Conservation (phyloP, 1,140 invertebrate species). For the Procambarus clarkii region DNA sequence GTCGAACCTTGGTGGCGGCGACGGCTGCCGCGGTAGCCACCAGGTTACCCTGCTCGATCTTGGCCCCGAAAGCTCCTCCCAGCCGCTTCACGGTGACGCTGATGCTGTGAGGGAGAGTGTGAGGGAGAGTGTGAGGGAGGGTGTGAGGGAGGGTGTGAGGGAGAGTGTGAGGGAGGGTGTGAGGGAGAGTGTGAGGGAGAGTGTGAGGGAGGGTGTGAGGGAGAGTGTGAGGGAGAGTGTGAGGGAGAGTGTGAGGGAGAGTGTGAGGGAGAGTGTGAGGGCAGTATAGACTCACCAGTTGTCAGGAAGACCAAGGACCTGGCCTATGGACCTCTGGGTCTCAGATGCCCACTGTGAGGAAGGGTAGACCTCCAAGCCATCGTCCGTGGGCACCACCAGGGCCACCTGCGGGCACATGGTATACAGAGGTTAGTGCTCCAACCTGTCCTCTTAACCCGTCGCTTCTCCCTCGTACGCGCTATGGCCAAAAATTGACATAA, state of each 20-base stretch:
- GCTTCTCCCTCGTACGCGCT: too few relatives aligned
- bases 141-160: too few relatives aligned
- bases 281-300: slow-evolving; percentile 74
- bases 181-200: too few relatives aligned
- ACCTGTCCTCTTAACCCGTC: too few relatives aligned
- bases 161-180: too few relatives aligned
- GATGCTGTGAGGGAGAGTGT: slow-evolving; percentile 51
- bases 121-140: too few relatives aligned
- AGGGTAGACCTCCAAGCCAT: slow-evolving; percentile 75
- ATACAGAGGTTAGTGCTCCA: too few relatives aligned
- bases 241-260: too few relatives aligned
- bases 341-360: slow-evolving; percentile 82
- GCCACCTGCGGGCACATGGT: slow-evolving; percentile 11
- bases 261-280: too few relatives aligned
- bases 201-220: too few relatives aligned
- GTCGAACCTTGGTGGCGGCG: slow-evolving; percentile 74
- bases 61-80: slow-evolving; percentile 76
- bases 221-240: too few relatives aligned
- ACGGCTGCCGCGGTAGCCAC: slow-evolving; percentile 74
- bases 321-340: slow-evolving; percentile 80
- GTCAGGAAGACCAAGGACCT: slow-evolving; percentile 77
- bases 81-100: slow-evolving; percentile 73
- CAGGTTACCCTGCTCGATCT: slow-evolving; percentile 71
- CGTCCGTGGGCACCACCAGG: slow-evolving; percentile 74
- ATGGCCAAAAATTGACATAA: too few relatives aligned